Conservation (phyloP, 2,888 invertebrate species). For the Hirtodrosophila confusa region DNA sequence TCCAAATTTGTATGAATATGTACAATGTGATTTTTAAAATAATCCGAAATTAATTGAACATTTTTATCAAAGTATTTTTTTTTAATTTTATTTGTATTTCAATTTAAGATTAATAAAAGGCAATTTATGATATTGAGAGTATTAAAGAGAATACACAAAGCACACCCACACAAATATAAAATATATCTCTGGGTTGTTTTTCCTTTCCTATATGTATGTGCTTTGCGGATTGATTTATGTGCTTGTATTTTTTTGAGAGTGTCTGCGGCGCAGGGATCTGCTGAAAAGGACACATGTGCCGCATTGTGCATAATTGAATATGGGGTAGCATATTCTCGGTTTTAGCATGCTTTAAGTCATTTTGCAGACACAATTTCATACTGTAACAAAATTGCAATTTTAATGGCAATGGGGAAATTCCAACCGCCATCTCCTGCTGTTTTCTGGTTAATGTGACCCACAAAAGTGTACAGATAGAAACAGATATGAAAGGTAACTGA, state of each 20-base stretch:
- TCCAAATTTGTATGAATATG: too few species aligned
- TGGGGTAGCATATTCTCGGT: slow-evolving; percentile 10
- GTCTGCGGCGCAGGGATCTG: slow-evolving; percentile 3
- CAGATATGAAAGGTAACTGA: slow-evolving; percentile 15
- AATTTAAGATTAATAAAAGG: background rate
- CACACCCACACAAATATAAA: slow-evolving; percentile 2
- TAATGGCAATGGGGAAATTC: slow-evolving; percentile 43
- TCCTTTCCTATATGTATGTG: slow-evolving; percentile 19
- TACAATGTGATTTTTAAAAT: too few species aligned
- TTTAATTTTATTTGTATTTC: too few species aligned
- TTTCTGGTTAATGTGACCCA: slow-evolving; percentile 38
- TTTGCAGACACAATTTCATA: slow-evolving; percentile 46
- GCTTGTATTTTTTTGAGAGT: slow-evolving; percentile 5
- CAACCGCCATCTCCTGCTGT: slow-evolving; percentile 26
- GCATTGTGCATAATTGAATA: slow-evolving; percentile 63
- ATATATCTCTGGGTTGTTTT: slow-evolving; percentile 24
- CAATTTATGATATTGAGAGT: background rate
- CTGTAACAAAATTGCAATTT: slow-evolving; percentile 53
- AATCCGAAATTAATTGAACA: too few species aligned
- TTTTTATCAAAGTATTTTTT: too few species aligned
- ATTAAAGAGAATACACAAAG: slow-evolving; percentile 12
- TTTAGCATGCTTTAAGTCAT: slow-evolving; percentile 28
- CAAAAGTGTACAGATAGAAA: slow-evolving; percentile 3
- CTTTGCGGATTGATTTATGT: slow-evolving; percentile 57
- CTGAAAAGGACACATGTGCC: slow-evolving; percentile 30